phyloP scores from a whole-genome alignment of 2,888 invertebrate genomes.

The Synanthedon formicaeformis region DNA sequence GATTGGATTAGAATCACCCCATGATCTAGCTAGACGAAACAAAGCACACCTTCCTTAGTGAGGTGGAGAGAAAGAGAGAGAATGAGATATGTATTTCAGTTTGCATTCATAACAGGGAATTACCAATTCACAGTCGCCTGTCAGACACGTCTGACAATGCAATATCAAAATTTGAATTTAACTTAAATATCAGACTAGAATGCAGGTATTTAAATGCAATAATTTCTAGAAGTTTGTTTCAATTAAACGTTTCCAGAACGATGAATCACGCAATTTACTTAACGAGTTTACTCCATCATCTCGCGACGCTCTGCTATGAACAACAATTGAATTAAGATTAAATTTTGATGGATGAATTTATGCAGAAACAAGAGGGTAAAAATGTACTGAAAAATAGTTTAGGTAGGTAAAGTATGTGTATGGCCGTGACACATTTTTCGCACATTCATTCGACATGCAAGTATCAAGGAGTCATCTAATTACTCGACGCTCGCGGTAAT shows the following conservation, averaged over 20 bases:
- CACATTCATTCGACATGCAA: background rate
- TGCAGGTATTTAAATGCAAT: too few species aligned
- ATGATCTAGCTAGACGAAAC: conserved; percentile 14
- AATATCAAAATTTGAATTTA: background rate
- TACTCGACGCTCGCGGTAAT: conserved; percentile 22
- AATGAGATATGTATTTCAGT: too few species aligned
- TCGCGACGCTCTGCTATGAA: too few species aligned
- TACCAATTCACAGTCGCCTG: background rate
- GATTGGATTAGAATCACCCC: conserved; percentile 4
- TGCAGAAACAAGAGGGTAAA: too few species aligned
- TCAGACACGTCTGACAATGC: background rate
- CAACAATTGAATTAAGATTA: background rate
- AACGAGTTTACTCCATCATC: too few species aligned
- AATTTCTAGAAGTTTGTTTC: too few species aligned
- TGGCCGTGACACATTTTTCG: conserved; percentile 27
- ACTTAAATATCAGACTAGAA: too few species aligned
- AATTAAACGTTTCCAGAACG: too few species aligned
- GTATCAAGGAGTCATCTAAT: background rate
- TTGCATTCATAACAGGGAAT: background rate
- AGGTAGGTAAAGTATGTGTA: background rate
- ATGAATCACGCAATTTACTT: too few species aligned
- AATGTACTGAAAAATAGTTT: background rate
- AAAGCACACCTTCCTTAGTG: conserved; percentile 15
- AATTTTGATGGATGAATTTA: background rate
- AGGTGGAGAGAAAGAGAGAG: too few species aligned